Evolutionary conservation across 2,797 vertebrate species (phyloP).

Genomic region (Pelochelys cantorii): DNA sequence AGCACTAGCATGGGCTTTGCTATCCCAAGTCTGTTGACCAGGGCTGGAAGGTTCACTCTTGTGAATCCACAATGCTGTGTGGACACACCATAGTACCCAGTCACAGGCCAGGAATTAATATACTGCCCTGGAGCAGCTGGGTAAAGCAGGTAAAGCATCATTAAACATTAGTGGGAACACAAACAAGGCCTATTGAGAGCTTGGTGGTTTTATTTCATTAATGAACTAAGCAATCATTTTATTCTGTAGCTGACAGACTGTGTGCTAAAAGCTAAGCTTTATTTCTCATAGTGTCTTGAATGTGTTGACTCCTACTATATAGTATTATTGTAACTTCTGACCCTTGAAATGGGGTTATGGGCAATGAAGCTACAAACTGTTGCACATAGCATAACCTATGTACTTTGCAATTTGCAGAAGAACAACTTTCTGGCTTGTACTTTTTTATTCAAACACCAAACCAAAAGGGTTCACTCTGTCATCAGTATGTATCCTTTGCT

Average conservation of each 20-base stretch:
- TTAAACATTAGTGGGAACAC: constrained; percentile 48
- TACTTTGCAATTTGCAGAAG: neutral
- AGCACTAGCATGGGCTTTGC: neutral
- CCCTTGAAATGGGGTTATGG: neutral
- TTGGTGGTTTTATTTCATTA: constrained; percentile 26
- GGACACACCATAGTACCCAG: neutral
- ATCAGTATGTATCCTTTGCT: neutral
- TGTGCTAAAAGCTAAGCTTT: constrained; percentile 1
- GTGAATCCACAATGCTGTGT: neutral
- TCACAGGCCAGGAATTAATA: neutral
- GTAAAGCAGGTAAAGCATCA: constrained; percentile 19
- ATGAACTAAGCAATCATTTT: neutral
- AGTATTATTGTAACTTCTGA: neutral
- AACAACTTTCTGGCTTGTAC: neutral
- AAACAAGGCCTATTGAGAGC: constrained; percentile 1
- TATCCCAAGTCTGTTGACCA: neutral
- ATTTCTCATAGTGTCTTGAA: constrained; percentile 5
- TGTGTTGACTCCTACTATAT: neutral
- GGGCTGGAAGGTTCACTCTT: neutral
- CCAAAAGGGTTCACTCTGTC: neutral
- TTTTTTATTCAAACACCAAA: neutral
- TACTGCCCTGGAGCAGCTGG: neutral
- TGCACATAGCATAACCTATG: accelerated
- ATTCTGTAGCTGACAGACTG: neutral
- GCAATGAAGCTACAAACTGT: neutral